Conservation (phyloP, 2,888 invertebrate species). For the Eilema griseolum region DNA sequence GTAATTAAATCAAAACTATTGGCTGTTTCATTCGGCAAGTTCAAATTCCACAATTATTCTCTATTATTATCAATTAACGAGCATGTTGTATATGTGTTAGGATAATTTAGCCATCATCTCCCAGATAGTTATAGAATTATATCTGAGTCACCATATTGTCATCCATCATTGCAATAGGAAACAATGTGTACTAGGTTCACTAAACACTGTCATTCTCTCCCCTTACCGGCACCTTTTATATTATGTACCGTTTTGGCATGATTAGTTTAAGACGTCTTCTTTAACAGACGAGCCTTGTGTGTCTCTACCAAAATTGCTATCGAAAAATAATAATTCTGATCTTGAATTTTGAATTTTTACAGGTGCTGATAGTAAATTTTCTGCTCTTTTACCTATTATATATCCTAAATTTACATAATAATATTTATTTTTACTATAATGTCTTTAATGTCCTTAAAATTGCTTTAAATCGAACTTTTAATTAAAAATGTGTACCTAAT, state of each 20-base stretch:
- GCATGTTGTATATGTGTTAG: slow-evolving; percentile 83
- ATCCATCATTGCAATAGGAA: slow-evolving; percentile 44
- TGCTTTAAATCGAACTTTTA: not conserved
- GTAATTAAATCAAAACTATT: slow-evolving; percentile 11
- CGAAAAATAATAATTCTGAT: slow-evolving; percentile 17
- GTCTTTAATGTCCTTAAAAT: slow-evolving; percentile 17
- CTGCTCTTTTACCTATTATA: not conserved
- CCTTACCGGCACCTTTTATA: slow-evolving; percentile 70
- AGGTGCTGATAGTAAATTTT: slow-evolving; percentile 38
- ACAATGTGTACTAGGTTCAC: slow-evolving; percentile 54
- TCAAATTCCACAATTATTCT: slow-evolving; percentile 41
- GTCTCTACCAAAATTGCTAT: slow-evolving; percentile 34
- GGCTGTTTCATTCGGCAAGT: slow-evolving; percentile 39
- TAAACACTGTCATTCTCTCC: slow-evolving; percentile 65
- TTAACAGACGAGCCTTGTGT: slow-evolving; percentile 42
- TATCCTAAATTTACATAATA: not conserved
- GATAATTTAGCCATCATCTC: slow-evolving; percentile 48
- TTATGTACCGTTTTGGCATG: slow-evolving; percentile 67
- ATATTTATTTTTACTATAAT: not conserved
- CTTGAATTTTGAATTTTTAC: slow-evolving; percentile 40
- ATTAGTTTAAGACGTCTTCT: slow-evolving; percentile 58
- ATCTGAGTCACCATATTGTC: slow-evolving; percentile 48
- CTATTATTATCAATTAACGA: slow-evolving; percentile 57
- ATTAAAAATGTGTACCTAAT: not conserved
- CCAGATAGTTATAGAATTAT: slow-evolving; percentile 46